These are phyloP conservation scores for Yponomeuta evonymella DNA, from an alignment of 2,888 invertebrate genomes.

Conservation along the genomic window DNA sequence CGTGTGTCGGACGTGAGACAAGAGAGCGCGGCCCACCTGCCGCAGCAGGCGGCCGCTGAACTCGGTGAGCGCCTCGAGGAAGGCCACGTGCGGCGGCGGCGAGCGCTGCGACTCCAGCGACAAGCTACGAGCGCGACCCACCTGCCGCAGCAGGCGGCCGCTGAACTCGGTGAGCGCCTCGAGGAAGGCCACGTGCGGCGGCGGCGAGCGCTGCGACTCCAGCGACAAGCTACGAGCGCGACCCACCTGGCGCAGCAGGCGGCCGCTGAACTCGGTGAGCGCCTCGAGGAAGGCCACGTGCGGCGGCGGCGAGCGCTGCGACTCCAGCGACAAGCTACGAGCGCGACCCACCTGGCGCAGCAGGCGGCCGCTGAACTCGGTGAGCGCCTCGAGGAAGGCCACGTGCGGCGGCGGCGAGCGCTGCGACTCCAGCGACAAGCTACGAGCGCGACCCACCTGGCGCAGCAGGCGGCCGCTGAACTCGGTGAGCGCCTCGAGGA, in stretches of 20 bases:
- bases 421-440: constrained; percentile 60
- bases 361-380: constrained; percentile 26
- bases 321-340: constrained; percentile 60
- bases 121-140: constrained; percentile 47
- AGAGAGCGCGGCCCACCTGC: not conserved
- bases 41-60: constrained; percentile 94
- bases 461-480: constrained; percentile 94
- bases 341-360: constrained; percentile 1
- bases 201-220: no score
- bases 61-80: constrained; percentile 92
- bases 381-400: no score
- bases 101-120: constrained; percentile 52
- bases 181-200: no score
- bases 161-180: constrained; percentile 96
- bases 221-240: constrained; percentile 76
- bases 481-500: constrained; percentile 96
- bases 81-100: no score
- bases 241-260: constrained; percentile 19
- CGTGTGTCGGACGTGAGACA: no score
- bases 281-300: no score
- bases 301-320: no score
- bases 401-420: no score
- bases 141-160: constrained; percentile 84
- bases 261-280: constrained; percentile 23
- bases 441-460: not conserved